These are phyloP conservation scores for Maniola jurtina DNA, from an alignment of 1,140 invertebrate genomes.

Conservation along the genomic window DNA sequence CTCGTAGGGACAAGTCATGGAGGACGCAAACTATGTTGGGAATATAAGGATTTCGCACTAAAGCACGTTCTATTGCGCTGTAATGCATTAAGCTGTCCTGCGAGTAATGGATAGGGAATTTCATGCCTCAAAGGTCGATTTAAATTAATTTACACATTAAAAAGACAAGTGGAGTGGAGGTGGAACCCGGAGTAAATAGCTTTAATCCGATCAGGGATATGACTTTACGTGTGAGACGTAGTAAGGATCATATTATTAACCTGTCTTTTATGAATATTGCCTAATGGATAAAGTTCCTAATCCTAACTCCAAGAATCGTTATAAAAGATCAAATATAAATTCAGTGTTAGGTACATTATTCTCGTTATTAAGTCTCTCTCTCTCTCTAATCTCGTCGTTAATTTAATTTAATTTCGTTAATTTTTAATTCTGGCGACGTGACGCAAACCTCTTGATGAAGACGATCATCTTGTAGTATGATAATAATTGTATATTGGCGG, in stretches of 20 bases:
- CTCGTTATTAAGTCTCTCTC: too few species aligned
- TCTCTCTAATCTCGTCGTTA: too few species aligned
- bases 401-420: too few species aligned
- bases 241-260: conserved; percentile 28
- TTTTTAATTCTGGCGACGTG: too few species aligned
- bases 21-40: conserved; percentile 27
- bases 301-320: background rate
- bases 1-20: conserved; percentile 28
- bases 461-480: too few species aligned
- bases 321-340: background rate
- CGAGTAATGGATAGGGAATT: conserved; percentile 71
- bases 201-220: conserved; percentile 55
- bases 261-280: conserved; percentile 7
- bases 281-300: conserved; percentile 4
- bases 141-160: conserved; percentile 76
- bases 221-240: conserved; percentile 20
- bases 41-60: conserved; percentile 50
- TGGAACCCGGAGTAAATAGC: conserved; percentile 60
- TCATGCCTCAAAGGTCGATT: conserved; percentile 66
- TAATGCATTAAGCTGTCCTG: conserved; percentile 63
- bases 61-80: conserved; percentile 45
- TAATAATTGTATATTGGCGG: too few species aligned
- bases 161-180: conserved; percentile 57
- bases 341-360: too few species aligned
- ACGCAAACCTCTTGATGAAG: too few species aligned